A percentile compares a stretch with the other conserved stretches of the same genome.
Conservation (phyloP, 2,888 invertebrate genomes). For the Caenorhabditis drosophilae region DNA sequence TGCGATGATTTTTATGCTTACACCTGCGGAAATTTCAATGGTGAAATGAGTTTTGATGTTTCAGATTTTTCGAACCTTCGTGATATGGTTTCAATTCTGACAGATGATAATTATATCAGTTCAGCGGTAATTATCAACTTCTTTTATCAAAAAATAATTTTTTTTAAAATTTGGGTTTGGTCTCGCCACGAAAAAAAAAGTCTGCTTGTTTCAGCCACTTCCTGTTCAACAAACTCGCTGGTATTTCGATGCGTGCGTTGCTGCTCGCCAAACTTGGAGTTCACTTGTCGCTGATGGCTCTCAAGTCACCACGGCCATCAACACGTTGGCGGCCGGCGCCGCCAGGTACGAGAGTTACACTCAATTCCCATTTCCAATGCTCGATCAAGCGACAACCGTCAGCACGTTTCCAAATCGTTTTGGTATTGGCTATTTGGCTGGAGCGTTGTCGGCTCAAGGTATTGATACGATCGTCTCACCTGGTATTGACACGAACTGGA, state of each 20-base stretch:
- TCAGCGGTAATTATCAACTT: constrained; percentile 19
- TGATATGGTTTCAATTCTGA: constrained; percentile 35
- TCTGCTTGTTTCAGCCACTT: constrained; percentile 29
- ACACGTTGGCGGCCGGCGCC: constrained; percentile 12
- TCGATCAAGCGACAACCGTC: constrained; percentile 33
- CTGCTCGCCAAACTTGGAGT: constrained; percentile 37
- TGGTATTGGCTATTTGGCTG: constrained; percentile 35
- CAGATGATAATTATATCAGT: constrained; percentile 25
- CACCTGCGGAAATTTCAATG: constrained; percentile 45
- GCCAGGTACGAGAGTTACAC: constrained; percentile 1
- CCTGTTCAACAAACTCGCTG: constrained; percentile 41
- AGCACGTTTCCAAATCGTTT: constrained; percentile 13
- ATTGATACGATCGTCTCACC: constrained; percentile 37
- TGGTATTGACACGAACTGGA: constrained; percentile 61
- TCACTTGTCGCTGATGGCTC: constrained; percentile 16
- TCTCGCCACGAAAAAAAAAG: too few species aligned
- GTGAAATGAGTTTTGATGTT: constrained; percentile 40
- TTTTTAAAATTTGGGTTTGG: background rate
- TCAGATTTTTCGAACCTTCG: constrained; percentile 38
- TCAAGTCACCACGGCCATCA: constrained; percentile 28
- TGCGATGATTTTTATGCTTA: constrained; percentile 58
- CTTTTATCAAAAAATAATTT: background rate
- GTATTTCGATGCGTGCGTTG: constrained; percentile 38
- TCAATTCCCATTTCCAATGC: constrained; percentile 43
- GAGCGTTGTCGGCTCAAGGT: constrained; percentile 34